A percentile compares a stretch with the other conserved stretches of the same genome.
These are phyloP conservation scores for Zeus faber DNA, from an alignment of 2,113 vertebrate genomes.

Conservation along the genomic window DNA sequence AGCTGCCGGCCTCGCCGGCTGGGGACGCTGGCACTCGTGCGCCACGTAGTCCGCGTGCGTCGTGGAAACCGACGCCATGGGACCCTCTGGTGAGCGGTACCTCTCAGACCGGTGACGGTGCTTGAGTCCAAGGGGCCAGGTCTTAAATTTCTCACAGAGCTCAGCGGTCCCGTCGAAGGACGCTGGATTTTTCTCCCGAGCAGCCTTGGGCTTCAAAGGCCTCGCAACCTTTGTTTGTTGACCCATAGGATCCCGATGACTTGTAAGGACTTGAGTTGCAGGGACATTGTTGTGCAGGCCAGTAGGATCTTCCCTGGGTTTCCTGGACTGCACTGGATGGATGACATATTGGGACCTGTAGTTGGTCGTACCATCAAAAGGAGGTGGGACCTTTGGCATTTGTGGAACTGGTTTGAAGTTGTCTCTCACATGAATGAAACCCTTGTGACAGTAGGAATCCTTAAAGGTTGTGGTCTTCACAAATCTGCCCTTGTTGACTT, in stretches of 20 bases:
- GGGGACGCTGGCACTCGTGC: conserved; percentile 33
- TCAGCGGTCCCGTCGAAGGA: conserved; percentile 45
- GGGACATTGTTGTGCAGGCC: conserved; percentile 42
- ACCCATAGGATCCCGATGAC: conserved; percentile 52
- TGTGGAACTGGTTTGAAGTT: conserved; percentile 49
- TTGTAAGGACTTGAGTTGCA: conserved; percentile 61
- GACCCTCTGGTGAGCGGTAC: conserved; percentile 49
- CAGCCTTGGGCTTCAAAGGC: conserved; percentile 34
- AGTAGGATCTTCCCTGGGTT: conserved; percentile 19
- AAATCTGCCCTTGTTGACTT: conserved; percentile 43
- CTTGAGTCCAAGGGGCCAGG: conserved; percentile 46
- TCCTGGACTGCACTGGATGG: conserved; percentile 49
- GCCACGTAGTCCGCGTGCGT: conserved; percentile 47
- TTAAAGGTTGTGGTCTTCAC: conserved; percentile 39
- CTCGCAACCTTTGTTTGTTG: conserved; percentile 28
- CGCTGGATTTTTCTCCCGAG: neutral
- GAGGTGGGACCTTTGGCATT: conserved; percentile 20
- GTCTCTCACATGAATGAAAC: conserved; percentile 14
- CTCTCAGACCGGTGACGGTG: conserved; percentile 15
- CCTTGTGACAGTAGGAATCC: conserved; percentile 44
- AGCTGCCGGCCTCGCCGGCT: conserved; percentile 11
- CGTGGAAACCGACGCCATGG: conserved; percentile 56
- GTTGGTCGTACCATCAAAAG: conserved; percentile 63
- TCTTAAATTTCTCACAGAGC: conserved; percentile 63
- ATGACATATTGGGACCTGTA: conserved; percentile 65